Conservation (phyloP, 1,140 invertebrate species). For the Drosophila burlai region DNA sequence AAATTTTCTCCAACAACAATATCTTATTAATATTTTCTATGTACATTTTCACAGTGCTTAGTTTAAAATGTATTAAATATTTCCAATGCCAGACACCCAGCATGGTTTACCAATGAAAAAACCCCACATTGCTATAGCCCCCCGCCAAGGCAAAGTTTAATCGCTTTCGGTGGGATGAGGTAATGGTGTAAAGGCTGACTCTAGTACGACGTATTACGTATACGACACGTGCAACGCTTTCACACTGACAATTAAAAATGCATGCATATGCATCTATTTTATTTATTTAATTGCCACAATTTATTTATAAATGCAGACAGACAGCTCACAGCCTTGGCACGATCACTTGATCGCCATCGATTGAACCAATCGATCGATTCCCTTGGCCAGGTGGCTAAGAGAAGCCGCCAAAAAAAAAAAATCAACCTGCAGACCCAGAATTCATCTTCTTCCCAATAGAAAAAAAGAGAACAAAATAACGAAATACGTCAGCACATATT, state of each 20-base stretch:
- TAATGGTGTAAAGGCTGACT: slow-evolving; percentile 30
- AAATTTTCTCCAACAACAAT: background rate
- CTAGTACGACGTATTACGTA: slow-evolving; percentile 61
- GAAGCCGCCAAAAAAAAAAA: slow-evolving; percentile 21
- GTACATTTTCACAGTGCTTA: background rate
- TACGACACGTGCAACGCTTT: slow-evolving; percentile 74
- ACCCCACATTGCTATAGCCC: background rate
- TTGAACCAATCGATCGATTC: slow-evolving; percentile 23
- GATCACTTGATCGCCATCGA: slow-evolving; percentile 40
- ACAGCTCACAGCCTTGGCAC: slow-evolving; percentile 60
- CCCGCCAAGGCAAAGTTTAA: slow-evolving; percentile 27
- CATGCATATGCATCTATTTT: slow-evolving; percentile 74
- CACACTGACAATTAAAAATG: slow-evolving; percentile 56
- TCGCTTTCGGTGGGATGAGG: background rate
- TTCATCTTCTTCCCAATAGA: slow-evolving; percentile 8
- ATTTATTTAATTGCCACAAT: slow-evolving; percentile 76
- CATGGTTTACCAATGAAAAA: background rate
- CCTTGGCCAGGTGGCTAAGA: slow-evolving; percentile 60
- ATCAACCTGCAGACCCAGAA: slow-evolving; percentile 36
- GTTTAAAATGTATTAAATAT: background rate
- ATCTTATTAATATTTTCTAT: background rate
- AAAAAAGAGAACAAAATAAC: slow-evolving; percentile 3
- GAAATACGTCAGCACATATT: slow-evolving; percentile 69
- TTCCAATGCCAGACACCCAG: background rate
- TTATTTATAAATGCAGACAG: slow-evolving; percentile 79